Conservation (phyloP, 2,888 invertebrate genomes). For the Hirtodrosophila histrioides region DNA sequence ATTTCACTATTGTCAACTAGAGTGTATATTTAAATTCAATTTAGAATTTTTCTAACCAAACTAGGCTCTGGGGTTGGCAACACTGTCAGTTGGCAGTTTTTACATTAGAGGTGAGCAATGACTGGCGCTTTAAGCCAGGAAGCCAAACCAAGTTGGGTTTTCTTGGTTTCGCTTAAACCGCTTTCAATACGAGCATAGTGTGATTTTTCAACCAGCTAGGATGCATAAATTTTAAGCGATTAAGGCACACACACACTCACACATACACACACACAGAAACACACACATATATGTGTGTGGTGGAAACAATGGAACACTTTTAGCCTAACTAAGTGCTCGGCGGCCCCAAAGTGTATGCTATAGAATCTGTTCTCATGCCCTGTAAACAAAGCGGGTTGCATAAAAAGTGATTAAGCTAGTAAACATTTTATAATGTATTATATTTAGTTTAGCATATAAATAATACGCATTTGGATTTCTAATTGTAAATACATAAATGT, state of each 20-base stretch:
- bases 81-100: conserved; percentile 10
- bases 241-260: conserved; percentile 18
- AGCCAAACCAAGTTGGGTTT: conserved; percentile 13
- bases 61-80: no score
- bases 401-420: no score
- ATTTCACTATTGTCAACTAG: no score
- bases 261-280: conserved; percentile 3
- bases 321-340: conserved; percentile 56
- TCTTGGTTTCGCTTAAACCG: conserved; percentile 19
- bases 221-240: conserved; percentile 41
- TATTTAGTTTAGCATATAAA: no score
- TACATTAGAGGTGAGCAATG: conserved; percentile 40
- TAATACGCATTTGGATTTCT: no score
- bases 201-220: conserved; percentile 19
- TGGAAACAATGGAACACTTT: conserved; percentile 59
- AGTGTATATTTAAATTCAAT: no score
- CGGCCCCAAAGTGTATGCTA: conserved; percentile 23
- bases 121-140: conserved; percentile 33
- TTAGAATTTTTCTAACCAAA: no score
- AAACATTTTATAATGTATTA: no score
- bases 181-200: conserved; percentile 14
- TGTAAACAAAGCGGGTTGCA: conserved; percentile 3
- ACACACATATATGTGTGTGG: conserved; percentile 12
- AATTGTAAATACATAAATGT: no score
- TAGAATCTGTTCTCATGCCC: conserved; percentile 34